Conservation (phyloP, 2,888 invertebrate species). For the Cantharis nigra region DNA sequence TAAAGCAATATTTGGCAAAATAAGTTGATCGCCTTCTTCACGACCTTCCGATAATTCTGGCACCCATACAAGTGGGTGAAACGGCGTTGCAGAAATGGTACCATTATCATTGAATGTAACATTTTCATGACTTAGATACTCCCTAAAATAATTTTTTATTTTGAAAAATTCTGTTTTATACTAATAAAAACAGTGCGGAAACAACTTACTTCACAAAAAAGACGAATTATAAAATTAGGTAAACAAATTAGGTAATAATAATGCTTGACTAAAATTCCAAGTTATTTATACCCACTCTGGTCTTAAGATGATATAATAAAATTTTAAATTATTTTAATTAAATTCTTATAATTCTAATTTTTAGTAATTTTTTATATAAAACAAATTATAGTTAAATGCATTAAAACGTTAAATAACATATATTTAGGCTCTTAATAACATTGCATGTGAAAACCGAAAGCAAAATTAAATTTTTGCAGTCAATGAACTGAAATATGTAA, state of each 20-base stretch:
- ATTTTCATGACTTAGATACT: slow-evolving; percentile 70
- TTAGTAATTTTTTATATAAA: neutral
- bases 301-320: neutral
- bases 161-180: neutral
- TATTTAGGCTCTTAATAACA: neutral
- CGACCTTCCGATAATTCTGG: slow-evolving; percentile 76
- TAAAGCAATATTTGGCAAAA: slow-evolving; percentile 81
- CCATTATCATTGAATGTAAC: slow-evolving; percentile 75
- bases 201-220: neutral
- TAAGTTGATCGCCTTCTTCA: slow-evolving; percentile 73
- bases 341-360: neutral
- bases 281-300: neutral
- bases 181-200: neutral
- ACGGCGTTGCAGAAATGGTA: slow-evolving; percentile 71
- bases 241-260: neutral
- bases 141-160: slow-evolving; percentile 60
- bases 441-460: neutral
- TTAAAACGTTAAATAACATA: neutral
- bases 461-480: neutral
- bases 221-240: neutral
- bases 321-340: neutral
- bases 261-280: neutral
- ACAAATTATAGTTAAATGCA: neutral
- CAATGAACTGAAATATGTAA: neutral
- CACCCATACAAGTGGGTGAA: slow-evolving; percentile 76